These are phyloP conservation scores for Platypus cylindrus DNA, from an alignment of 2,888 invertebrate genomes.

Conservation along the genomic window DNA sequence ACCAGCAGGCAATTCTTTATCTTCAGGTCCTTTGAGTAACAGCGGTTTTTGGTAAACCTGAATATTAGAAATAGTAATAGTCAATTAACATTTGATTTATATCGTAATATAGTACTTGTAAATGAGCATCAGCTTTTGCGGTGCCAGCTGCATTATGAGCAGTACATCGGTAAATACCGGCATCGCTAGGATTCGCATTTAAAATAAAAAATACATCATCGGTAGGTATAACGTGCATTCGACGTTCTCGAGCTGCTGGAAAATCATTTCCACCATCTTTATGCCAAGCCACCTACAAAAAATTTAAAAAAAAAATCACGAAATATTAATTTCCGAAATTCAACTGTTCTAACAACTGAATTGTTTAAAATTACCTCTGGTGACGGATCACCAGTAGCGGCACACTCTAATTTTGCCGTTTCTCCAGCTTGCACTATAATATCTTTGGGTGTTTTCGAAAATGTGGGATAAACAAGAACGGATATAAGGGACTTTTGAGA, in stretches of 20 bases:
- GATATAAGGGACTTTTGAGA: conserved; percentile 76
- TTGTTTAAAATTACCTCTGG: conserved; percentile 51
- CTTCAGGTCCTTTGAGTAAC: conserved; percentile 74
- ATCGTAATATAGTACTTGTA: conserved; percentile 55
- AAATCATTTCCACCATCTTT: conserved; percentile 91
- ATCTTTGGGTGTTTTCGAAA: conserved; percentile 73
- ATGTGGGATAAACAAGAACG: conserved; percentile 78
- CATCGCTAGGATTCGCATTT: conserved; percentile 78
- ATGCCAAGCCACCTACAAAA: conserved; percentile 58
- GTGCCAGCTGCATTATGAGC: conserved; percentile 83
- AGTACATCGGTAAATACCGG: conserved; percentile 87
- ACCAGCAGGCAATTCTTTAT: conserved; percentile 70
- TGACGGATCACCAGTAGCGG: conserved; percentile 75
- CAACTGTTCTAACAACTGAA: too few species aligned
- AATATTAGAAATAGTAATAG: too few species aligned
- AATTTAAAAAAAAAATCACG: background rate
- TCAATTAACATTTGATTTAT: too few species aligned
- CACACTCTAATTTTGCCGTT: conserved; percentile 80
- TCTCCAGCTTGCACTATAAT: conserved; percentile 74
- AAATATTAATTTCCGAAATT: background rate
- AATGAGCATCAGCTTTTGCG: conserved; percentile 73
- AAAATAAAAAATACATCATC: conserved; percentile 89
- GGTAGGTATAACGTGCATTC: conserved; percentile 84
- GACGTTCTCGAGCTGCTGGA: conserved; percentile 84
- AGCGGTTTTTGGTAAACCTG: conserved; percentile 53